phyloP scores from a whole-genome alignment of 2,888 invertebrate genomes.

The Aphodius granarius region DNA sequence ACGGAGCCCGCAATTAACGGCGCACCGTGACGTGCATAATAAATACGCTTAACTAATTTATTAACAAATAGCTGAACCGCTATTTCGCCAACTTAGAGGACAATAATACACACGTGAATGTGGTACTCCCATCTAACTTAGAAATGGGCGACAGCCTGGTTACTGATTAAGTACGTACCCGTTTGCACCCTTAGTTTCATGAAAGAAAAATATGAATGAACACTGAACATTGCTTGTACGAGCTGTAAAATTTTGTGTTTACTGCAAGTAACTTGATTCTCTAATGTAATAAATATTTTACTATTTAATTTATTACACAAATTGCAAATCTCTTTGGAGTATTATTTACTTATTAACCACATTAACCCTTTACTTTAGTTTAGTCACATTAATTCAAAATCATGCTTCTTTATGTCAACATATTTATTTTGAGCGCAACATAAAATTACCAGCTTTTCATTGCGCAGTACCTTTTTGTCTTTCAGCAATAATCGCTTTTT shows the following conservation, averaged over 20 bases:
- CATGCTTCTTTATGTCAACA: neutral
- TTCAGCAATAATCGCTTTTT: neutral
- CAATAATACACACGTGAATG: slow-evolving; percentile 16
- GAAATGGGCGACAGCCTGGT: neutral
- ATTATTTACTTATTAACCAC: neutral
- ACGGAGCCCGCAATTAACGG: slow-evolving; percentile 52
- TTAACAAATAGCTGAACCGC: slow-evolving; percentile 39
- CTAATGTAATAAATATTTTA: no score
- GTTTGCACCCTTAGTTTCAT: neutral
- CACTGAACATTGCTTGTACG: no score
- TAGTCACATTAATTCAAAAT: neutral
- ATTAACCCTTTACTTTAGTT: neutral
- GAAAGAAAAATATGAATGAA: neutral
- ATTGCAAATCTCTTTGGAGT: no score
- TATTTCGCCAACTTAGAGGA: slow-evolving; percentile 30
- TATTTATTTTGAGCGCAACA: neutral
- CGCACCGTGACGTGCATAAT: slow-evolving; percentile 52
- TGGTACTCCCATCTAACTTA: neutral
- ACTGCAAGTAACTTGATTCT: no score
- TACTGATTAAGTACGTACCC: neutral
- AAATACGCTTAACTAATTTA: slow-evolving; percentile 48
- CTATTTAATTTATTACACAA: no score
- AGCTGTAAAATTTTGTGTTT: no score
- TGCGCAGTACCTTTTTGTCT: neutral
- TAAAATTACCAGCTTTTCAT: neutral